These are phyloP conservation scores for Numida meleagris DNA, from an alignment of 2,113 vertebrate genomes.

Conservation along the genomic window DNA sequence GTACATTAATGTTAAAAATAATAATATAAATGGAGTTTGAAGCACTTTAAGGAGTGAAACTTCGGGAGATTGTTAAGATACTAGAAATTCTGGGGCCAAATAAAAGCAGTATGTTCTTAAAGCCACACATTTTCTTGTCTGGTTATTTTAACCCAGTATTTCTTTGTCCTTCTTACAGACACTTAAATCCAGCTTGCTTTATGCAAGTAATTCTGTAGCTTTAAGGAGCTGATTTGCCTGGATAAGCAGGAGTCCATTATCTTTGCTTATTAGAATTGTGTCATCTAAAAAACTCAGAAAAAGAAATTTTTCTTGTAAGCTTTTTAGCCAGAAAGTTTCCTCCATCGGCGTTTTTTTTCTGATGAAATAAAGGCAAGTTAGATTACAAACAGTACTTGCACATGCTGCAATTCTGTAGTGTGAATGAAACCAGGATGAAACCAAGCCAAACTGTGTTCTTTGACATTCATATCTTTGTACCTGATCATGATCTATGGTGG, in stretches of 20 bases:
- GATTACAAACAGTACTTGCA: background rate
- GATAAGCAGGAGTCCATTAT: background rate
- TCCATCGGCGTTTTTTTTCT: background rate
- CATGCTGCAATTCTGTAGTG: background rate
- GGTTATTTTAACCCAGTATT: background rate
- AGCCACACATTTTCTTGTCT: background rate
- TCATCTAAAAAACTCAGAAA: background rate
- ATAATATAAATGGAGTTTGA: slow-evolving; percentile 72
- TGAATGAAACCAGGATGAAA: background rate
- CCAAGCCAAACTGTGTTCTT: background rate
- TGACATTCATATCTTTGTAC: background rate
- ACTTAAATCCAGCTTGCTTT: background rate
- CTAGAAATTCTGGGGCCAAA: slow-evolving; percentile 64
- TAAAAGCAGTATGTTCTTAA: slow-evolving; percentile 60
- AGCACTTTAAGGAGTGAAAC: slow-evolving; percentile 75
- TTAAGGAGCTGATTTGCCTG: background rate
- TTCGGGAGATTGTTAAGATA: slow-evolving; percentile 40
- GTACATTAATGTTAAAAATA: slow-evolving; percentile 61
- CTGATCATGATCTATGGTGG: background rate
- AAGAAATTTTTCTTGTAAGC: background rate
- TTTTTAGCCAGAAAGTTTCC: background rate
- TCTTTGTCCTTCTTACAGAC: background rate
- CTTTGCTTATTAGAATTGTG: background rate
- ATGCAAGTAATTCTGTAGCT: background rate
- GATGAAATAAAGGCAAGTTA: background rate